Percentiles rank a stretch among this genome's conserved stretches.
Evolutionary conservation across 2,888 invertebrate species (phyloP).

Genomic region (Clepsis dumicolana): DNA sequence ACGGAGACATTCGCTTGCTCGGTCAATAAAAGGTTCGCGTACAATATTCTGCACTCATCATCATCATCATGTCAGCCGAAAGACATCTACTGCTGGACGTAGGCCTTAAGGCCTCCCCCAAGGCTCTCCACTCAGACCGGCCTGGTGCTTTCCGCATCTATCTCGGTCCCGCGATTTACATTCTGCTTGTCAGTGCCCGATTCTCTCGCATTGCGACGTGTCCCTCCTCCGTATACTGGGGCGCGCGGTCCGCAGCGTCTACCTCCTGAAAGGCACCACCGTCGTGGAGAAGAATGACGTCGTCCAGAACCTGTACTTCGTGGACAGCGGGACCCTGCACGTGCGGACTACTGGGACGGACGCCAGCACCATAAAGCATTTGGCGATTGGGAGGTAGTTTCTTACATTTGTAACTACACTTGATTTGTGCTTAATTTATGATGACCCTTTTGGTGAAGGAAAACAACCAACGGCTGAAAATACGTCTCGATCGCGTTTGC

Average conservation of each 20-base stretch:
- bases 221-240: slow-evolving; percentile 70
- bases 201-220: slow-evolving; percentile 63
- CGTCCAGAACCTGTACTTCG: slow-evolving; percentile 65
- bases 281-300: slow-evolving; percentile 66
- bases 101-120: not conserved
- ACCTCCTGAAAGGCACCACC: slow-evolving; percentile 63
- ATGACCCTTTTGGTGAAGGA: too few species aligned
- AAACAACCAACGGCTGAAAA: too few species aligned
- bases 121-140: too few species aligned
- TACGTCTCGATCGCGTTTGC: too few species aligned
- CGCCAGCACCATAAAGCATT: slow-evolving; percentile 44
- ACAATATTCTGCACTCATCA: too few species aligned
- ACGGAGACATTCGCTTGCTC: too few species aligned
- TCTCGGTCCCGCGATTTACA: not conserved
- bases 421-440: too few species aligned
- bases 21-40: too few species aligned
- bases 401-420: not conserved
- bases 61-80: too few species aligned
- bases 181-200: slow-evolving; percentile 63
- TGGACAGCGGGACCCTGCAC: slow-evolving; percentile 66
- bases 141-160: too few species aligned
- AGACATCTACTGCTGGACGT: too few species aligned
- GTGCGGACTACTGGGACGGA: slow-evolving; percentile 48
- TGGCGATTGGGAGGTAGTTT: slow-evolving; percentile 64
- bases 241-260: slow-evolving; percentile 66